Conservation (phyloP, 1,140 invertebrate species). For the Anoplolepis gracilipes region DNA sequence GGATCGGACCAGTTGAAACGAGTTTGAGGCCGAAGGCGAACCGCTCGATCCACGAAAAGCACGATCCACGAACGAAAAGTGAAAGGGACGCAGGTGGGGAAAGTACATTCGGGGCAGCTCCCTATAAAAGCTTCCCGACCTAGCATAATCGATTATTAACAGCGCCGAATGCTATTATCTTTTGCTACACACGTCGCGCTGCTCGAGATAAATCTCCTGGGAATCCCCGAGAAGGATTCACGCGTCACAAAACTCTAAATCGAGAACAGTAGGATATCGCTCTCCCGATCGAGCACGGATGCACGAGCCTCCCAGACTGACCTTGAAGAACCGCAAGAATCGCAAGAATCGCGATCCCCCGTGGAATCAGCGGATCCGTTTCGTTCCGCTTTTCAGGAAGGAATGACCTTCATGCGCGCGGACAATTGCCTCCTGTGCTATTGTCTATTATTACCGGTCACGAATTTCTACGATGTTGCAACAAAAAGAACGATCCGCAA, state of each 20-base stretch:
- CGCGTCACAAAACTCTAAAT: neutral
- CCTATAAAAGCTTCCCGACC: constrained; percentile 78
- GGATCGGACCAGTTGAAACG: constrained; percentile 78
- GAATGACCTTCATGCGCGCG: constrained; percentile 38
- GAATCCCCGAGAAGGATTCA: constrained; percentile 20
- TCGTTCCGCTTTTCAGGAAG: constrained; percentile 49
- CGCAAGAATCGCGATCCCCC: constrained; percentile 25
- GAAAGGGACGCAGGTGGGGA: constrained; percentile 75
- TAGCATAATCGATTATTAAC: constrained; percentile 73
- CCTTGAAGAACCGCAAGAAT: constrained; percentile 17
- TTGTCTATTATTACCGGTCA: constrained; percentile 22
- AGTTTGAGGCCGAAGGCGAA: constrained; percentile 80
- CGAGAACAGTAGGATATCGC: neutral
- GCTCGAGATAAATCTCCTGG: neutral
- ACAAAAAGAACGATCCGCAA: constrained; percentile 17
- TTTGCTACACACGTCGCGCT: neutral
- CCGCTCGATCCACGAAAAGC: constrained; percentile 77
- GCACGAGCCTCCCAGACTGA: neutral
- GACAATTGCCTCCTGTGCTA: constrained; percentile 2
- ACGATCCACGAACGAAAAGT: constrained; percentile 80
- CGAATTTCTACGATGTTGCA: constrained; percentile 44
- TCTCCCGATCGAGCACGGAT: neutral
- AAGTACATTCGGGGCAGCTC: neutral
- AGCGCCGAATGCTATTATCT: constrained; percentile 29
- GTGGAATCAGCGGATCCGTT: constrained; percentile 4